Evolutionary conservation across 2,797 vertebrate species (phyloP), one percentile per base, ranked within the genome.

Genomic region (Linurgus olivaceus): DNA sequence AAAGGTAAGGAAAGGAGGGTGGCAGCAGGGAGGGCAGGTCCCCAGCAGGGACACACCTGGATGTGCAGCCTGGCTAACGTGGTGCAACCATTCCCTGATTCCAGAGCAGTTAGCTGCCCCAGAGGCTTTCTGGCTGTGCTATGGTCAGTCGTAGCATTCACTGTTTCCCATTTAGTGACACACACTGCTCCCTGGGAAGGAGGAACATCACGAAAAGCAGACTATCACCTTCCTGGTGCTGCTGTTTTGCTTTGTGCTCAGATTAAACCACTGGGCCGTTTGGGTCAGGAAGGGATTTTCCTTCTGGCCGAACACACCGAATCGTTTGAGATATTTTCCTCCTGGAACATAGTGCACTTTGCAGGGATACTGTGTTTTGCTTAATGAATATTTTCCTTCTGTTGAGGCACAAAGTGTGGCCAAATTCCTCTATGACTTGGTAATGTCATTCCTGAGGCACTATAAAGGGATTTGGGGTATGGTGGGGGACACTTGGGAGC

Each of bases 1-100:
- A 99, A 97, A 99, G 99, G 99, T 99, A 57, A 78, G 86, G 62
- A 44, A 4, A 6, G 29, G 58, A 48, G 61, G 18, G 10, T 28
- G 40, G 26, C 40, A 15, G 57, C 35, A 37, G 57, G 25, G 57
- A 58, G 12, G 35, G 35, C 57, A 58, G 35, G 57, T 58, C 17
- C 57, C 35, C 57, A 37, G 25, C 24, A 19, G 47, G 40, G 57
- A 13, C 6, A 5, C 13, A 2, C 1, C 51, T 18, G 28, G 21
- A 7, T 52, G 19, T 66, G 40, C 68, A 47, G 63, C 71, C 73
- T 63, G 45, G 35, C 28, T 71, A 9, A 52, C 15, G 2, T 61
- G 23, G 24, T 77, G 15, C 15, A 54, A 0, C 18, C 40, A 11
- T 50, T 80, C 45, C 11, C 28, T 28, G 66, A 14, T 19, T 31